Evolutionary conservation across 2,888 invertebrate species (phyloP).

Genomic region (Drosophila hamatofila): DNA sequence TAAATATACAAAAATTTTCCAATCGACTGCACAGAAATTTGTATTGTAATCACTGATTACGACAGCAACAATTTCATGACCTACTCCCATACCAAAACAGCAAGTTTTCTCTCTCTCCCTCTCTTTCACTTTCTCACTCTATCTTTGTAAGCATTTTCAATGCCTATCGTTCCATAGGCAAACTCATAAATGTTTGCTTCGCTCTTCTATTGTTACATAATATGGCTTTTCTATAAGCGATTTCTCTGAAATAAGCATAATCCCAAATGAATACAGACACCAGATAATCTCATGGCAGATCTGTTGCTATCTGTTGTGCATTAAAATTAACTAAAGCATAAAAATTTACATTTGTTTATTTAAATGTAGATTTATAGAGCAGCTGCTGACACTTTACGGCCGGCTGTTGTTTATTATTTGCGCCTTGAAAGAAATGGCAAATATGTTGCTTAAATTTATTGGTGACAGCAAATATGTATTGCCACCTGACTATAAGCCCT

Average conservation of each 20-base stretch:
- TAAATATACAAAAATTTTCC: neutral
- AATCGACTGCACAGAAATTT: neutral
- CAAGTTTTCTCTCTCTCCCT: too few species aligned
- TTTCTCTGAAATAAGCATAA: neutral
- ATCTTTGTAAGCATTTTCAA: neutral
- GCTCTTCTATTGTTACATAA: neutral
- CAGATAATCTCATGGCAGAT: neutral
- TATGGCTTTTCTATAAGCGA: constrained; percentile 6
- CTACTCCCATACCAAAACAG: neutral
- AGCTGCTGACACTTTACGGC: constrained; percentile 33
- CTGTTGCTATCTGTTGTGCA: neutral
- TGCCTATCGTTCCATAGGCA: neutral
- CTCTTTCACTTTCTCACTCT: neutral
- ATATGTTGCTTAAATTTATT: constrained; percentile 63
- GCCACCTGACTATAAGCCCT: constrained; percentile 41
- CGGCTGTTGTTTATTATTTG: constrained; percentile 50
- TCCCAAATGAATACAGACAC: constrained; percentile 1
- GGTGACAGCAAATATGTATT: constrained; percentile 71
- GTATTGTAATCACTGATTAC: constrained; percentile 5
- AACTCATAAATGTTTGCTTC: neutral
- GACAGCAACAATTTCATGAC: neutral
- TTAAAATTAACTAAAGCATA: constrained; percentile 1
- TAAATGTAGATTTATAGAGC: constrained; percentile 37
- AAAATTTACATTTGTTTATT: constrained; percentile 17
- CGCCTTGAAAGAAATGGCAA: constrained; percentile 68